These are phyloP conservation scores for Poeciliopsis prolifica DNA, from an alignment of 2,113 vertebrate species.

Conservation along the genomic window DNA sequence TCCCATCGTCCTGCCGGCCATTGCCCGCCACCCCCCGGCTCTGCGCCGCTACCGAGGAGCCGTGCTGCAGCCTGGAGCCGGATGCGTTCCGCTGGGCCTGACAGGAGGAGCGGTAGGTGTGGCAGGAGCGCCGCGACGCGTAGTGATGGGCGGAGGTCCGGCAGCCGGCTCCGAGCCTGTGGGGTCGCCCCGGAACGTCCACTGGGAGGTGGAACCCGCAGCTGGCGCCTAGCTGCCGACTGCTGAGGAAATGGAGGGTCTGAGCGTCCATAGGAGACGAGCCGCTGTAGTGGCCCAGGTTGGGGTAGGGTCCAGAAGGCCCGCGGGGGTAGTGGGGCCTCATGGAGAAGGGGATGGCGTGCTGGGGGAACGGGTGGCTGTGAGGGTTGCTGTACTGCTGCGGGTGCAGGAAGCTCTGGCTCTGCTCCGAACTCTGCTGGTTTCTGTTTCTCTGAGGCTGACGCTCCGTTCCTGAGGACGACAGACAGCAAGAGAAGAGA, in stretches of 20 bases:
- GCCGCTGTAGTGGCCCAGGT: conserved; percentile 79
- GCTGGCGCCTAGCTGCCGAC: conserved; percentile 72
- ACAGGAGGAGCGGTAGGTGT: conserved; percentile 76
- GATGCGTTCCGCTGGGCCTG: conserved; percentile 67
- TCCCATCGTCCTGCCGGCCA: conserved; percentile 85
- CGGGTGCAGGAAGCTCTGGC: conserved; percentile 86
- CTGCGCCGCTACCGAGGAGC: conserved; percentile 39
- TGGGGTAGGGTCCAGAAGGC: conserved; percentile 78
- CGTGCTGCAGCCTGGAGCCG: conserved; percentile 77
- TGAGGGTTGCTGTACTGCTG: conserved; percentile 85
- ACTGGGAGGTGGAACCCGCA: conserved; percentile 74
- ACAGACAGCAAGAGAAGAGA: conserved; percentile 22
- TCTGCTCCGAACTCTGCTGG: conserved; percentile 78
- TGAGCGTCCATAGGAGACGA: conserved; percentile 82
- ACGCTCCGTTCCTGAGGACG: conserved; percentile 71
- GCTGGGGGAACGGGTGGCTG: conserved; percentile 82
- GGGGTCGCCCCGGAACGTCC: conserved; percentile 70
- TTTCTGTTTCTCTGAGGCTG: conserved; percentile 73
- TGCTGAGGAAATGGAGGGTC: conserved; percentile 81
- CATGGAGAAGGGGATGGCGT: conserved; percentile 78
- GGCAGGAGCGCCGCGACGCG: conserved; percentile 75
- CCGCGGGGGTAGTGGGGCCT: conserved; percentile 80
- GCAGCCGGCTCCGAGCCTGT: conserved; percentile 71
- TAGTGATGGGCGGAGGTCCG: conserved; percentile 67
- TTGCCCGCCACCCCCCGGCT: conserved; percentile 55